Conservation (phyloP, 2,113 vertebrate genomes). For the Ciconia maguari region DNA sequence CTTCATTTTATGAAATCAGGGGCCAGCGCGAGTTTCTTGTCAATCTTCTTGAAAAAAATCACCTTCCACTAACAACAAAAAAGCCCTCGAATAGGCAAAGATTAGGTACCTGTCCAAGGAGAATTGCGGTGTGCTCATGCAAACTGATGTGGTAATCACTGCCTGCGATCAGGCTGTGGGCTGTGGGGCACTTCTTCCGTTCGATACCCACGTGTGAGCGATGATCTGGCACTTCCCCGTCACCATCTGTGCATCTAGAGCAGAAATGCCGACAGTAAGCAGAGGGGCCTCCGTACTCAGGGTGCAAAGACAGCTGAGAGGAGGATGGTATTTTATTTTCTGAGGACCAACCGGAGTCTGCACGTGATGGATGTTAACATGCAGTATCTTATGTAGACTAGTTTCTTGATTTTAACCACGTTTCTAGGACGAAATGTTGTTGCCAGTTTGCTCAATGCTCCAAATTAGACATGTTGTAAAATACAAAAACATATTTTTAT, state of each 20-base stretch:
- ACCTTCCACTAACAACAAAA: background rate
- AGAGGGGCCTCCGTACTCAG: background rate
- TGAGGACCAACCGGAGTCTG: background rate
- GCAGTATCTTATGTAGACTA: background rate
- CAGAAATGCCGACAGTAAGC: background rate
- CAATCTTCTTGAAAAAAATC: background rate
- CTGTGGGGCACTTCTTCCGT: background rate
- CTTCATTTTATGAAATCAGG: background rate
- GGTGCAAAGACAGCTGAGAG: background rate
- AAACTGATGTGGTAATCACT: background rate
- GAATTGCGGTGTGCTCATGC: background rate
- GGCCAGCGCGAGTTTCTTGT: background rate
- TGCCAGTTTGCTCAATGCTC: background rate
- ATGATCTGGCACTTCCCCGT: background rate
- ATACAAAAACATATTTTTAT: background rate
- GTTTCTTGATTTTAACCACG: background rate
- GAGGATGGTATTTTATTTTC: background rate
- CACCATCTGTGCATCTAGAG: background rate
- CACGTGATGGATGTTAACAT: background rate
- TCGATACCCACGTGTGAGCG: fast-evolving
- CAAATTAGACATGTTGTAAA: background rate
- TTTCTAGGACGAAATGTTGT: background rate
- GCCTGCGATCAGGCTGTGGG: background rate
- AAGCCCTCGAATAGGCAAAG: background rate
- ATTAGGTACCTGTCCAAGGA: background rate